Conservation (phyloP, 2,888 invertebrate genomes). For the Rhopalosiphum nymphaeae region DNA sequence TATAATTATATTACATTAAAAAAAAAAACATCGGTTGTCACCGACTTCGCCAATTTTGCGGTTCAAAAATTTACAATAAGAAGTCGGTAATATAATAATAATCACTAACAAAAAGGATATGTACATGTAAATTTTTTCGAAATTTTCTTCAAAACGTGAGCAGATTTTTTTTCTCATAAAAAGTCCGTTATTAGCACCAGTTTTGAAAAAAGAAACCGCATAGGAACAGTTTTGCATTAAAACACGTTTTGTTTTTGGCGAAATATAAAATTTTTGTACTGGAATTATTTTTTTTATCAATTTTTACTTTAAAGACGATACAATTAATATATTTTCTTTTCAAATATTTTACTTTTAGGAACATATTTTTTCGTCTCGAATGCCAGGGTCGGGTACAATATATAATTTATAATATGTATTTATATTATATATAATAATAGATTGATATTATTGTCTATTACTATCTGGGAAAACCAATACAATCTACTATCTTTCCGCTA, state of each 20-base stretch:
- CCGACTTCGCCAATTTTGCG: slow-evolving; percentile 19
- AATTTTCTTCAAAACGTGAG: slow-evolving; percentile 60
- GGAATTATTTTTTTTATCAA: slow-evolving; percentile 5
- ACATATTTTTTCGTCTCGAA: slow-evolving; percentile 54
- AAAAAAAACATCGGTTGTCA: slow-evolving; percentile 19
- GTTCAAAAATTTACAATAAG: slow-evolving; percentile 28
- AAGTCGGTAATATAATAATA: slow-evolving; percentile 38
- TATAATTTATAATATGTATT: slow-evolving; percentile 25
- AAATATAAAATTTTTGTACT: slow-evolving; percentile 47
- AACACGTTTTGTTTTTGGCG: slow-evolving; percentile 45
- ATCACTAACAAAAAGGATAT: slow-evolving; percentile 54
- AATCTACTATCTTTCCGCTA: neutral
- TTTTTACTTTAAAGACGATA: slow-evolving; percentile 7
- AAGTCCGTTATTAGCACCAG: slow-evolving; percentile 61
- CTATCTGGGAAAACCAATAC: slow-evolving; percentile 24
- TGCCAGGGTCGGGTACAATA: slow-evolving; percentile 8
- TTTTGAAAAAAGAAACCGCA: slow-evolving; percentile 60
- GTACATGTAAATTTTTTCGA: slow-evolving; percentile 54
- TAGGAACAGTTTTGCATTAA: slow-evolving; percentile 60
- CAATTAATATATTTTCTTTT: slow-evolving; percentile 21
- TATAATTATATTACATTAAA: slow-evolving; percentile 28
- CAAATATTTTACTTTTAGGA: slow-evolving; percentile 35
- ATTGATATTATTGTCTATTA: slow-evolving; percentile 40
- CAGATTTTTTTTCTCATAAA: slow-evolving; percentile 62
- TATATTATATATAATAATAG: neutral